These are phyloP conservation scores for Papilio xuthus DNA, from an alignment of 1,140 invertebrate species.

Conservation along the genomic window DNA sequence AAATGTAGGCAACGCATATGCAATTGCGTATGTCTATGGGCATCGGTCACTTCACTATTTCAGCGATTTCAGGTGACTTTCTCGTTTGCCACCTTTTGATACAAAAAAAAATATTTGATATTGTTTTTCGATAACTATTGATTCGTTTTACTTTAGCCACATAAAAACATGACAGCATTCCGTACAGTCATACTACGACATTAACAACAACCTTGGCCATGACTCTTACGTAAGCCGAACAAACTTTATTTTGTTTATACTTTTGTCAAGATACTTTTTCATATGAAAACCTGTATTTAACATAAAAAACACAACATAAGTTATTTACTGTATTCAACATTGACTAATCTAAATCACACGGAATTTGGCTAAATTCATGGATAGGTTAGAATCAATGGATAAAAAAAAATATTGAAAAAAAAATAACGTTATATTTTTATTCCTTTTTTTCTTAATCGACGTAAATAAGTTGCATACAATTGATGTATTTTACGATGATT, in stretches of 20 bases:
- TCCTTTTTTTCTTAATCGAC: background rate
- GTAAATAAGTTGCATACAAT: slow-evolving; percentile 29
- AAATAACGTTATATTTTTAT: too few species aligned
- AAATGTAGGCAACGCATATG: too few species aligned
- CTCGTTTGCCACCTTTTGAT: too few species aligned
- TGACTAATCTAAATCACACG: too few species aligned
- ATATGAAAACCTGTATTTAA: background rate
- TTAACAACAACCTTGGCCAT: slow-evolving; percentile 9
- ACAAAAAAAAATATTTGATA: background rate
- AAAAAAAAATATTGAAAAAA: too few species aligned
- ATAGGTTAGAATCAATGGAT: too few species aligned
- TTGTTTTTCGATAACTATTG: background rate
- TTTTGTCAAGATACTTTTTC: background rate
- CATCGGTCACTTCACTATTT: background rate
- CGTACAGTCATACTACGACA: slow-evolving; percentile 14
- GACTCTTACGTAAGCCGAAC: slow-evolving; percentile 12
- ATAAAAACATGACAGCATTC: slow-evolving; percentile 7
- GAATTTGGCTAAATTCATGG: too few species aligned
- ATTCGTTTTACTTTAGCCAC: background rate
- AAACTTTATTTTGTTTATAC: slow-evolving; percentile 7
- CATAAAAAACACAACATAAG: background rate
- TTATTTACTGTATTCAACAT: too few species aligned
- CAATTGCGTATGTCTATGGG: too few species aligned
- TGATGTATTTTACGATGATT: background rate
- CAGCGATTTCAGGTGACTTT: too few species aligned